phyloP scores from a whole-genome alignment of 2,113 vertebrate species.

The Psittacula cyanocephala region DNA sequence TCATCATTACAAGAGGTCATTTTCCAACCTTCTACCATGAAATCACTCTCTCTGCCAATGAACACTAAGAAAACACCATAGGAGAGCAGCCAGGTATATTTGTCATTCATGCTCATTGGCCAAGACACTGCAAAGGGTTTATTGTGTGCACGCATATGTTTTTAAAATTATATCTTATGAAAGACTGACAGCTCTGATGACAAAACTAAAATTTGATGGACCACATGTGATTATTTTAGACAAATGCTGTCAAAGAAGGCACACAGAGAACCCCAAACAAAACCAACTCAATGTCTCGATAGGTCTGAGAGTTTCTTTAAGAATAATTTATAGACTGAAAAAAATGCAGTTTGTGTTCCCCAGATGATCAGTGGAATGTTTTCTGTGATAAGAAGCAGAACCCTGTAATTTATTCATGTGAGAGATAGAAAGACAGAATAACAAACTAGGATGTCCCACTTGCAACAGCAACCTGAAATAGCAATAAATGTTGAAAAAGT shows the following conservation, averaged over 20 bases:
- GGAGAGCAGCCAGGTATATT: constrained; percentile 58
- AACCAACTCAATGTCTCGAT: neutral
- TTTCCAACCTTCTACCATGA: constrained; percentile 92
- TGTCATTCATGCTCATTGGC: constrained; percentile 69
- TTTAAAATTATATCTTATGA: constrained; percentile 50
- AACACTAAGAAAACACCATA: constrained; percentile 72
- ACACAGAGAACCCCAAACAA: constrained; percentile 25
- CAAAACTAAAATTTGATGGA: constrained; percentile 63
- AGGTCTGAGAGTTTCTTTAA: constrained; percentile 66
- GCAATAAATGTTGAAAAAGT: constrained; percentile 42
- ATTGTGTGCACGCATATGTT: constrained; percentile 38
- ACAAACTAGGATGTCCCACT: constrained; percentile 52
- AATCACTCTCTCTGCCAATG: constrained; percentile 86
- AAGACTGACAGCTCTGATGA: constrained; percentile 68
- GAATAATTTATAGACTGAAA: constrained; percentile 70
- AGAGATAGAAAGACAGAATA: constrained; percentile 69
- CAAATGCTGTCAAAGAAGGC: constrained; percentile 54
- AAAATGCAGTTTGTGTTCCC: constrained; percentile 68
- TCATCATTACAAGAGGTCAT: constrained; percentile 90
- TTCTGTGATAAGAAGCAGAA: constrained; percentile 74
- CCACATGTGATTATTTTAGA: constrained; percentile 62
- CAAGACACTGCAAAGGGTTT: constrained; percentile 35
- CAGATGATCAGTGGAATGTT: constrained; percentile 65
- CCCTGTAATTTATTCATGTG: constrained; percentile 71
- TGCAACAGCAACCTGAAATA: constrained; percentile 60